Base-by-base conservation (phyloP, 1,140 invertebrate genomes). In the Camponotus pennsylvanicus region DNA sequence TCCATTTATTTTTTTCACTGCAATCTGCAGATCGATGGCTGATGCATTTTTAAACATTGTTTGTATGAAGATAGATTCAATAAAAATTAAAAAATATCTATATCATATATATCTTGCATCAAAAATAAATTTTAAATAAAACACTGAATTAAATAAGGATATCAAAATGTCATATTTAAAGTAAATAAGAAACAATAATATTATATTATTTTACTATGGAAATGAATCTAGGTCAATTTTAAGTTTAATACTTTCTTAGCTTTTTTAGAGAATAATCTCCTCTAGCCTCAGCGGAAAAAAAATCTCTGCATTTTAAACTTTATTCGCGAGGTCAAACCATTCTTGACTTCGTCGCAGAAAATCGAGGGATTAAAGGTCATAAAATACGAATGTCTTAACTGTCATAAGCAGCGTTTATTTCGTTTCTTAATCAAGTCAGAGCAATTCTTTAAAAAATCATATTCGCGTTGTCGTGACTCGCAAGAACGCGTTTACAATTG, bases 351-450 rank as follows among this genome's bases (percentile, higher is more conserved):
- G 32, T 75, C 73, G 13, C 34, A 6, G 11, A 79, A 32, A 71
- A 27, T 61, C 32, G 5, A 11, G 18, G 21, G 5, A 57, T 66
- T 21, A 40, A 27, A 7, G 63, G 27, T 21, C 15, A 55, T 21
- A 40, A 63, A 27, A 18, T 13, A 52, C 21, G 8, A 40, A 0
- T 11, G 9, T 52, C 55, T 83, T 59, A 92, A 92, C 92, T 92
- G 91, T 92, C 86, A 64, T 88, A 92, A 92, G 91, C 92, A 92
- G 91, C 86, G 80, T 92, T 92, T 92, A 92, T 92, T 92, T 90
- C 87, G 78, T 92, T 92, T 91, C 86, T 91, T 92, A 91, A 92
- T 92, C 89, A 91, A 91, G 90, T 92, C 82, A 78, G 86, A 91
- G 87, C 87, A 76, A 45, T 87, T 88, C 70, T 82, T 92, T 90